A percentile compares a stretch with the other conserved stretches of the same genome.
phyloP scores from a whole-genome alignment of 53 echinoderm and acorn worm species.

The Echinometra lucunter region DNA sequence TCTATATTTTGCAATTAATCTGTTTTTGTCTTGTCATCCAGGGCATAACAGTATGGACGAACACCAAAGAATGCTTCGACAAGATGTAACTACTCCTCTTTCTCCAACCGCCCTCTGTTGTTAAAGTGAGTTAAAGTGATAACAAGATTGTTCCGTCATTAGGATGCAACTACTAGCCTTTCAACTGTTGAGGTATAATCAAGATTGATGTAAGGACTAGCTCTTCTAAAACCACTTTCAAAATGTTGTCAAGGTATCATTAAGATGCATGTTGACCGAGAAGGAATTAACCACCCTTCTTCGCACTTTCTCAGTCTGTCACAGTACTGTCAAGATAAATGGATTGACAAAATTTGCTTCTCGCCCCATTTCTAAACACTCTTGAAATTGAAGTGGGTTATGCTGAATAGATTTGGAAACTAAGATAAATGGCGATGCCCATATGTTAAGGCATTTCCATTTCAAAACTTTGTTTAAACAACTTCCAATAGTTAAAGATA shows the following conservation, averaged over 20 bases:
- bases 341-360: not conserved
- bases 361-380: not conserved
- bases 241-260: not conserved
- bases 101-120: not conserved
- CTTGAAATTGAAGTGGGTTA: not conserved
- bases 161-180: not conserved
- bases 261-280: not conserved
- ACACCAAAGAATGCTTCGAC: constrained; percentile 97
- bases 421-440: not conserved
- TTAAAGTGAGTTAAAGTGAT: not conserved
- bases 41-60: constrained; percentile 98
- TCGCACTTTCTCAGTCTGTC: not conserved
- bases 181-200: not conserved
- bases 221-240: not conserved
- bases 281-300: not conserved
- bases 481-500: not conserved
- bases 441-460: not conserved
- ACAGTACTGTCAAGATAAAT: not conserved
- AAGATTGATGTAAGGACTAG: not conserved
- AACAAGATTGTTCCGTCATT: not conserved
- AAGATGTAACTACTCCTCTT: constrained; percentile 82
- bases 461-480: not conserved
- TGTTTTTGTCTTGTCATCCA: constrained; percentile 67
- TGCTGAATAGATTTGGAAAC: not conserved
- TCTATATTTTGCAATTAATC: not conserved